Evolutionary conservation across 2,888 invertebrate genomes (phyloP), one percentile per base, ranked within the genome.

Genomic region (Himalopsyche japonica): DNA sequence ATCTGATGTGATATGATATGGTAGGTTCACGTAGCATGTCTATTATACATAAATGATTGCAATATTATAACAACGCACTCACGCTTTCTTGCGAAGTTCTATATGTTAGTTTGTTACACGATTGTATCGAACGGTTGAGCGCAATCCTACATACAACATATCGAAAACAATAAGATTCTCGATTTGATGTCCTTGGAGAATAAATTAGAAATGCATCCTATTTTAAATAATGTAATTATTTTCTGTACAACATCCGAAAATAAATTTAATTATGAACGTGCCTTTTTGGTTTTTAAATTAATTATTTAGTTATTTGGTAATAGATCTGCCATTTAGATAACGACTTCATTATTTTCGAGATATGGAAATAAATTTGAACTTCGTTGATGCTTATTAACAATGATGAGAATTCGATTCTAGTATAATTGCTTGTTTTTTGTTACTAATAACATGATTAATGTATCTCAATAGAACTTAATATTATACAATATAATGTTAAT

Each of bases 41-140:
- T 70, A n/a, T n/a, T n/a, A n/a, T n/a, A 27, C 70, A 70, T 24
- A 70, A 70, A 70, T 49, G 81, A 81, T 81, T 81, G 81, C 81
- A 64, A 12, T 64, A 64, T 32, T 49, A 34, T 34, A n/a, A 43
- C 43, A 43, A 81, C 81, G 81, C 81, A 81, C 81, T 81, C 81
- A 81, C 81, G 81, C 64, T 64, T 64, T 81, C 34, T 81, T 81
- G 81, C 70, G 81, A 18, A 81, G 32, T 81, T 30, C 27, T 5
- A 24, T 81, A 15, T 24, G 27, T 64, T 64, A 27, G 64, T 70
- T 49, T 70, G 70, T 70, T 30, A 15, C 30, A 70, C 30, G 70
- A 70, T 70, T 70, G 27, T 70, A 70, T 70, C 24, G 27, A 70
- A 70, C 12, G 5, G 70, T 70, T 70, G 70, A 70, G 70, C 70